Percentiles rank a stretch among this genome's conserved stretches.
These are phyloP conservation scores for Drosophila trichaetosa DNA, from an alignment of 2,888 invertebrate genomes.

Conservation along the genomic window DNA sequence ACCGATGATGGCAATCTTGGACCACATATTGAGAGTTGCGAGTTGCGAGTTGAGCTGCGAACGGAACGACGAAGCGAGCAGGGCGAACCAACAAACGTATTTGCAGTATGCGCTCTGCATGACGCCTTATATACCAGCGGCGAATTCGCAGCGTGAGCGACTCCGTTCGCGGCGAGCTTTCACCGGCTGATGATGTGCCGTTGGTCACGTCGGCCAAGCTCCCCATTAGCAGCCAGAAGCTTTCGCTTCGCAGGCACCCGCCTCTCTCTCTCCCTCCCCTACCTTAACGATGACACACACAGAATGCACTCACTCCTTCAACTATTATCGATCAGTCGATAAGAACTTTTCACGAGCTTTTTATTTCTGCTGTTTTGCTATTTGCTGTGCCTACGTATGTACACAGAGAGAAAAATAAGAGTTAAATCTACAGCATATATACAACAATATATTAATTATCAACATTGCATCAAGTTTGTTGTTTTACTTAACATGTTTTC, in stretches of 20 bases:
- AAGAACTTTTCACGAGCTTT: slow-evolving; percentile 54
- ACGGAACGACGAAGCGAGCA: slow-evolving; percentile 9
- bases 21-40: slow-evolving; percentile 53
- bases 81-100: slow-evolving; percentile 14
- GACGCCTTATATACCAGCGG: slow-evolving; percentile 54
- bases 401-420: neutral
- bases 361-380: neutral
- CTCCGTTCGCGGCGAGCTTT: slow-evolving; percentile 54
- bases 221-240: slow-evolving; percentile 20
- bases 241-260: slow-evolving; percentile 8
- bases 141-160: slow-evolving; percentile 20
- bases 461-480: neutral
- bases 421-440: neutral
- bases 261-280: neutral
- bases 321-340: slow-evolving; percentile 72
- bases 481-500: neutral
- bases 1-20: slow-evolving; percentile 59
- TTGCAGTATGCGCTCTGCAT: slow-evolving; percentile 57
- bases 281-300: too few relatives aligned
- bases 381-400: neutral
- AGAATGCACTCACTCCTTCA: slow-evolving; percentile 59
- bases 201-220: slow-evolving; percentile 69
- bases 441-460: neutral
- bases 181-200: slow-evolving; percentile 52
- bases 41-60: slow-evolving; percentile 6